phyloP scores from a whole-genome alignment of 1,140 invertebrate genomes.

The Frieseomelitta varia region DNA sequence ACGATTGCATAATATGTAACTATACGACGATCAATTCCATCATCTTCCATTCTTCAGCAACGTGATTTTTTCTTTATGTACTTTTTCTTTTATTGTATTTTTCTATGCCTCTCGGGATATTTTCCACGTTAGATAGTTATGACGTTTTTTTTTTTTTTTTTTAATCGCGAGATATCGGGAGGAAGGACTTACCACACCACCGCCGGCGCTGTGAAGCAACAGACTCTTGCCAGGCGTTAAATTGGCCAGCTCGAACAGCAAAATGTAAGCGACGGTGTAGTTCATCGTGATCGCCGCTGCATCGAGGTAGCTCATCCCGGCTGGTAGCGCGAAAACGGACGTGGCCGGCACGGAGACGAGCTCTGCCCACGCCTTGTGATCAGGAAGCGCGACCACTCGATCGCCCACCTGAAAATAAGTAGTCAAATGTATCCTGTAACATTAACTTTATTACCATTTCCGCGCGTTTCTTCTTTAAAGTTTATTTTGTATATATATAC shows the following conservation, averaged over 20 bases:
- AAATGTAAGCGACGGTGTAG: constrained; percentile 92
- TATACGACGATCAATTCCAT: neutral
- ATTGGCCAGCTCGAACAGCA: constrained; percentile 92
- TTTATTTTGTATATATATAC: neutral
- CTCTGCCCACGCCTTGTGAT: constrained; percentile 93
- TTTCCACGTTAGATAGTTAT: neutral
- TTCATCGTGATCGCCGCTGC: constrained; percentile 93
- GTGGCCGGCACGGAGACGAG: constrained; percentile 89
- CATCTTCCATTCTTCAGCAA: neutral
- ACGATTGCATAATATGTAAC: neutral
- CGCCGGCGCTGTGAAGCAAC: constrained; percentile 92
- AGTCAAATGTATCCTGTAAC: constrained; percentile 19
- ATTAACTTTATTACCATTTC: neutral
- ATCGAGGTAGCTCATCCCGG: constrained; percentile 89
- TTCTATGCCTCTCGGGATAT: neutral
- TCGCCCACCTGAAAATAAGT: constrained; percentile 88
- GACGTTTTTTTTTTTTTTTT: too few species aligned
- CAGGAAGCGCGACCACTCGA: constrained; percentile 91
- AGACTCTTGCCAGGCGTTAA: constrained; percentile 90
- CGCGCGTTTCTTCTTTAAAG: neutral
- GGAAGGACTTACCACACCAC: constrained; percentile 91
- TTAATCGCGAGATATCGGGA: neutral
- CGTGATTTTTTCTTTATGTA: neutral
- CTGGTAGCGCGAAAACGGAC: constrained; percentile 90
- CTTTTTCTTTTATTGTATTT: neutral